A percentile compares a stretch with the other conserved stretches of the same genome.
Evolutionary conservation across 2,797 vertebrate genomes (phyloP).

Genomic region (Furcifer pardalis): DNA sequence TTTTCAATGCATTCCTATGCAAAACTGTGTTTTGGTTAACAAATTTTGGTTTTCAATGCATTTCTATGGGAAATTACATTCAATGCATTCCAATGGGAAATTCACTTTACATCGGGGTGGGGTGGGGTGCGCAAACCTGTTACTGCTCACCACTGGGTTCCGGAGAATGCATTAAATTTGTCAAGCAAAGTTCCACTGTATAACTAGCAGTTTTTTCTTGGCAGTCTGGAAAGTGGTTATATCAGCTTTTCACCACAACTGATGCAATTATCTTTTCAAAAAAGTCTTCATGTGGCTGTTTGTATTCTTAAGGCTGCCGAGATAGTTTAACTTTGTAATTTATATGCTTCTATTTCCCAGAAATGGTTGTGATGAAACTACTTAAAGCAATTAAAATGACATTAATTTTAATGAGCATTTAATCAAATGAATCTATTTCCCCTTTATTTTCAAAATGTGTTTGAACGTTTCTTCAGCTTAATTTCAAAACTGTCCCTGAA

Average conservation of each 20-base stretch:
- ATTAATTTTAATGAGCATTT: background rate
- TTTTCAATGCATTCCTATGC: too few relatives aligned
- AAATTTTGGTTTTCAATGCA: too few relatives aligned
- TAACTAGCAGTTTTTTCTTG: background rate
- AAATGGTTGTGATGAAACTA: background rate
- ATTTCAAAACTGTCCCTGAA: background rate
- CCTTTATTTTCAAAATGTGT: background rate
- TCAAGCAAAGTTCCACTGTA: too few relatives aligned
- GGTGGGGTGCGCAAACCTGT: too few relatives aligned
- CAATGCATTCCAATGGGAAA: too few relatives aligned
- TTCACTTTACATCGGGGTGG: too few relatives aligned
- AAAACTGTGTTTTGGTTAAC: too few relatives aligned
- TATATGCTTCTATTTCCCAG: background rate
- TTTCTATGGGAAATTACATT: too few relatives aligned
- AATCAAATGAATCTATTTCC: background rate
- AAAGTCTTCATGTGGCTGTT: background rate
- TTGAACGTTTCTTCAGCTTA: background rate
- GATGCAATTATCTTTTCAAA: background rate
- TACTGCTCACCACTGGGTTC: too few relatives aligned
- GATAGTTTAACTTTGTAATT: background rate
- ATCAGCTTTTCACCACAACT: background rate
- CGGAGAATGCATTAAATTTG: too few relatives aligned
- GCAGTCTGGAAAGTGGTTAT: background rate
- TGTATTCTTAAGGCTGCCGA: background rate
- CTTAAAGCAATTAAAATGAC: background rate